Conservation (phyloP, 1,140 invertebrate species). For the Antheraea pernyi region DNA sequence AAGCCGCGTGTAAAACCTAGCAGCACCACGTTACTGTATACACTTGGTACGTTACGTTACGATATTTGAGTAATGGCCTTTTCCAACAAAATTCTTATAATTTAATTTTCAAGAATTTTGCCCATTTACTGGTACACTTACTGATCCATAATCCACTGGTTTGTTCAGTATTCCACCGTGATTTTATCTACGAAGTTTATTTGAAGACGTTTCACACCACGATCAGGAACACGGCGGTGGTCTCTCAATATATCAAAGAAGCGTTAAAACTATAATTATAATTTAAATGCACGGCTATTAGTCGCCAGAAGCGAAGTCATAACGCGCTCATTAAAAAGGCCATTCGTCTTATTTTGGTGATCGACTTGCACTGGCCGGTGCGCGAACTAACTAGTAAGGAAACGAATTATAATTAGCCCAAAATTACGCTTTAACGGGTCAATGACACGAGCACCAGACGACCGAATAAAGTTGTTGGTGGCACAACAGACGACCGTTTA, state of each 20-base stretch:
- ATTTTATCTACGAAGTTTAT: too few species aligned
- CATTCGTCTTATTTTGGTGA: neutral
- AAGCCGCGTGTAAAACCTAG: too few species aligned
- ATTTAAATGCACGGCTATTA: constrained; percentile 3
- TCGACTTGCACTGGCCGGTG: neutral
- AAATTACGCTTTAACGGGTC: constrained; percentile 65
- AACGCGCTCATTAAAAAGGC: neutral
- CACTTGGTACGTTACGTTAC: too few species aligned
- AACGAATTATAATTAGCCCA: constrained; percentile 62
- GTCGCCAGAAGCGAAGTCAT: neutral
- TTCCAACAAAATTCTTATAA: too few species aligned
- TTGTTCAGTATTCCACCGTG: too few species aligned
- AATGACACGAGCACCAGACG: constrained; percentile 52
- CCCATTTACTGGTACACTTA: too few species aligned
- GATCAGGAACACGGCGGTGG: neutral
- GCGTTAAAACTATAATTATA: neutral
- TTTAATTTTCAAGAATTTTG: too few species aligned
- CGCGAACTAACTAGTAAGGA: constrained; percentile 22
- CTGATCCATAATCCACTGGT: too few species aligned
- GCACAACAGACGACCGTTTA: constrained; percentile 24
- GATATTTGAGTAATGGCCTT: too few species aligned
- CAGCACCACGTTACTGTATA: too few species aligned
- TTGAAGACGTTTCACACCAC: too few species aligned
- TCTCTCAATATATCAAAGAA: neutral
- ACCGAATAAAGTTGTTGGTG: constrained; percentile 45